These are phyloP conservation scores for Corydoras maculifer DNA, from an alignment of 2,113 vertebrate species.

Conservation along the genomic window DNA sequence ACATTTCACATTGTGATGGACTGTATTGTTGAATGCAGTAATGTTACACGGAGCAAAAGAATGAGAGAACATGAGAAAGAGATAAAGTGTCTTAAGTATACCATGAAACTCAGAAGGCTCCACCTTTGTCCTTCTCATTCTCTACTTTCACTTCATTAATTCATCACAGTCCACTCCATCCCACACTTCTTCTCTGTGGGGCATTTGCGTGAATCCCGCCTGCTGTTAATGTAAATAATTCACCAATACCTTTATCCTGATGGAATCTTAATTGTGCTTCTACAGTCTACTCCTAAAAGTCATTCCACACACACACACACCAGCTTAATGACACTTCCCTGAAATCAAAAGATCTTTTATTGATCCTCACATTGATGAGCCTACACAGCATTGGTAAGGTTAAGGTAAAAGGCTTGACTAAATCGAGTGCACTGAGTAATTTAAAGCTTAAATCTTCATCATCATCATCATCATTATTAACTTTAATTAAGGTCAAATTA, in stretches of 20 bases:
- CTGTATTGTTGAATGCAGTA: neutral
- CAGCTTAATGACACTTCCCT: conserved; percentile 33
- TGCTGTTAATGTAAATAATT: conserved; percentile 72
- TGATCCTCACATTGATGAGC: conserved; percentile 7
- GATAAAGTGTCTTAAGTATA: conserved; percentile 16
- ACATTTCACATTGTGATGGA: conserved; percentile 6
- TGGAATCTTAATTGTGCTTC: conserved; percentile 75
- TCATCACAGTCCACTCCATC: conserved; percentile 43
- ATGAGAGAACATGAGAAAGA: conserved; percentile 11
- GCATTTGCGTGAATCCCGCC: conserved; percentile 51
- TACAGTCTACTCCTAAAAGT: conserved; percentile 46
- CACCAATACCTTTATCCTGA: conserved; percentile 73
- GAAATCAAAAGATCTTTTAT: conserved; percentile 36
- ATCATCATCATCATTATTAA: neutral
- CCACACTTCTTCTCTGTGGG: conserved; percentile 44
- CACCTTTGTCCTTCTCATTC: conserved; percentile 33
- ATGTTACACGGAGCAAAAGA: neutral
- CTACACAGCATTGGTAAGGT: neutral
- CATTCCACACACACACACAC: conserved; percentile 59
- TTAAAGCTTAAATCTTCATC: neutral
- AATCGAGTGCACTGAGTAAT: neutral
- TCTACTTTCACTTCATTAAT: conserved; percentile 48
- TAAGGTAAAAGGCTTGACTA: neutral
- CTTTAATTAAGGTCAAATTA: no score
- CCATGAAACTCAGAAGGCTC: conserved; percentile 14